These are phyloP conservation scores for Poeciliopsis retropinna DNA, from an alignment of 2,113 vertebrate species.

Conservation along the genomic window DNA sequence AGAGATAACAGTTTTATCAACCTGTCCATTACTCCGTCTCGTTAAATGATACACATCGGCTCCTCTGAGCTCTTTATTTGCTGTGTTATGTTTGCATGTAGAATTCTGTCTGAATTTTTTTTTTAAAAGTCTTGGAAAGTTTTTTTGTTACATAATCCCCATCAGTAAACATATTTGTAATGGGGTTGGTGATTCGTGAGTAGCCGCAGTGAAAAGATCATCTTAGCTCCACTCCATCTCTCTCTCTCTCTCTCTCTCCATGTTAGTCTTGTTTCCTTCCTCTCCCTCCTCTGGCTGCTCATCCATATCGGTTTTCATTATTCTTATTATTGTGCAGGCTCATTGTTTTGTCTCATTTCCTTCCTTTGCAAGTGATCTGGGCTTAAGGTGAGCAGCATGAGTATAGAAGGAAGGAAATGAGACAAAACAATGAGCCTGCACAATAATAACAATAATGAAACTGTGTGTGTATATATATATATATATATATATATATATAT, in stretches of 20 bases:
- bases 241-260: constrained; percentile 32
- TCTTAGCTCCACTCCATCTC: constrained; percentile 36
- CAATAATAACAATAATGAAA: no score
- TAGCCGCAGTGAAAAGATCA: constrained; percentile 13
- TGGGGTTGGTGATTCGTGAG: constrained; percentile 29
- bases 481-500: constrained; percentile 63
- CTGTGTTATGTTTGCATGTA: neutral
- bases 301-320: constrained; percentile 4
- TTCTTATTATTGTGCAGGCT: constrained; percentile 58
- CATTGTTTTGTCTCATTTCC: constrained; percentile 28
- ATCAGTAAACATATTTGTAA: constrained; percentile 15
- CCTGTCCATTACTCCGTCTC: constrained; percentile 53
- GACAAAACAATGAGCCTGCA: no score
- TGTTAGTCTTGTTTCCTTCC: constrained; percentile 10
- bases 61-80: constrained; percentile 20
- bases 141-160: constrained; percentile 6
- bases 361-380: constrained; percentile 38
- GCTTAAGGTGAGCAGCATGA: constrained; percentile 40
- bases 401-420: neutral
- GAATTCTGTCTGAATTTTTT: constrained; percentile 31
- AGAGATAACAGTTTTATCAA: constrained; percentile 68
- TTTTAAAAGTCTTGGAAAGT: constrained; percentile 23
- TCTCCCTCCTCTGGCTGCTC: constrained; percentile 8
- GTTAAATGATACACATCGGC: constrained; percentile 71
- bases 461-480: neutral